phyloP scores from a whole-genome alignment of 2,797 vertebrate genomes.

The Staurois parvus region DNA sequence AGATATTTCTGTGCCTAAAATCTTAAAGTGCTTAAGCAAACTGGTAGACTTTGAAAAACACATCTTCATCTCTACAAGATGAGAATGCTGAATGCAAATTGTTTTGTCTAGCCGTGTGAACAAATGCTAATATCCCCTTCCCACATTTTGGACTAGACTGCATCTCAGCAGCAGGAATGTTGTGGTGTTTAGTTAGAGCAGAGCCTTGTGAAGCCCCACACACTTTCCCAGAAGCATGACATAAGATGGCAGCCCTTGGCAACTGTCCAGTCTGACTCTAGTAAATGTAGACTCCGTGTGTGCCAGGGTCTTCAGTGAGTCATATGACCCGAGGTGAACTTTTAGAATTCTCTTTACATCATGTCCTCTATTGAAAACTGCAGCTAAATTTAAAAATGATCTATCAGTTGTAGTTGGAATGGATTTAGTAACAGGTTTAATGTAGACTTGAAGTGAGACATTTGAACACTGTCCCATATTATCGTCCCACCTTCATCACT shows the following conservation, averaged over 20 bases:
- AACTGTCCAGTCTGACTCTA: neutral
- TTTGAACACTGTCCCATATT: neutral
- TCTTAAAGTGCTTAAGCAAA: too few species aligned
- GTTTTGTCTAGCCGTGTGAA: slow-evolving; percentile 5
- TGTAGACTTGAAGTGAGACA: neutral
- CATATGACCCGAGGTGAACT: neutral
- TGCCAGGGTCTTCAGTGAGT: slow-evolving; percentile 2
- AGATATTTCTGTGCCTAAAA: too few species aligned
- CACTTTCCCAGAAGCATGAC: slow-evolving; percentile 13
- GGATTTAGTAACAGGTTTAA: neutral
- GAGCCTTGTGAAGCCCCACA: neutral
- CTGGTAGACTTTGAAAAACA: neutral
- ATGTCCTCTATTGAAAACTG: neutral
- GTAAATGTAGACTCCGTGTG: neutral
- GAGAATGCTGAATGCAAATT: neutral
- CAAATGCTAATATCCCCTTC: slow-evolving; percentile 5
- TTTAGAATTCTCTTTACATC: neutral
- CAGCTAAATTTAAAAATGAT: neutral
- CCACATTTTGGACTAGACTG: neutral
- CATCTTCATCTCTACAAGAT: too few species aligned
- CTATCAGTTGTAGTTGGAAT: neutral
- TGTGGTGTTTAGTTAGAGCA: neutral
- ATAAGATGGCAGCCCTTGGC: slow-evolving; percentile 5
- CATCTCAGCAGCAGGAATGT: slow-evolving; percentile 1
- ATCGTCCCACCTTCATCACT: neutral